Evolutionary conservation across 2,797 vertebrate genomes (phyloP).

Genomic region (Furcifer pardalis): DNA sequence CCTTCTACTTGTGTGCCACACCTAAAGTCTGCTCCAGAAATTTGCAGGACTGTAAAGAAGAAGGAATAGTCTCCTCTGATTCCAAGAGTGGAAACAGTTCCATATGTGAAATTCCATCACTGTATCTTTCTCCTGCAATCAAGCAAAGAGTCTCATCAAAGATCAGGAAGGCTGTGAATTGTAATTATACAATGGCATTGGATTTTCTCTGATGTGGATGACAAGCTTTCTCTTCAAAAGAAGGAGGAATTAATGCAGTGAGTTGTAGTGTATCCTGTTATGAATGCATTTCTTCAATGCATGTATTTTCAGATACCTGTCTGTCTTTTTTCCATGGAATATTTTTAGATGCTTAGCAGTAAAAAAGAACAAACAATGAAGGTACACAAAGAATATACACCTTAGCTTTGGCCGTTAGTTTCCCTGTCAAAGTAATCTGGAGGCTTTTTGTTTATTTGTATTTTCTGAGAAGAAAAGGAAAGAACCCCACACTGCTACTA

Average conservation of each 20-base stretch:
- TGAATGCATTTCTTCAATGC: background rate
- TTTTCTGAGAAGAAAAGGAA: slow-evolving; percentile 35
- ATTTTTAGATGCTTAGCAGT: background rate
- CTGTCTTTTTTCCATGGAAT: background rate
- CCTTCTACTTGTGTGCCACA: no score
- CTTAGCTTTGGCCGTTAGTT: background rate
- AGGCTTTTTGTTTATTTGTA: slow-evolving; percentile 56
- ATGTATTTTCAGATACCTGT: background rate
- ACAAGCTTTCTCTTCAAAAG: background rate
- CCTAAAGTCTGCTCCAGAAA: no score
- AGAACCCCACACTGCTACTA: slow-evolving; percentile 42
- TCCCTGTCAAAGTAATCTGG: background rate
- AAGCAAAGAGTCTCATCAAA: no score
- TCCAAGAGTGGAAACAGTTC: no score
- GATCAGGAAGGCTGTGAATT: no score
- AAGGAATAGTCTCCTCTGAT: no score
- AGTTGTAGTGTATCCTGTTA: background rate
- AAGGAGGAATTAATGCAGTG: no score
- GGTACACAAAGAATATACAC: background rate
- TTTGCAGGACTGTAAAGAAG: no score
- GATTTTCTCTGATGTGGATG: no score
- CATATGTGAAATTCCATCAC: no score
- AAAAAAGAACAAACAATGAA: background rate
- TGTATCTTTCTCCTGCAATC: no score
- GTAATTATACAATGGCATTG: no score